A percentile compares a stretch with the other conserved stretches of the same genome.
Conservation (phyloP, 2,888 invertebrate genomes). For the Alsophila aescularia region DNA sequence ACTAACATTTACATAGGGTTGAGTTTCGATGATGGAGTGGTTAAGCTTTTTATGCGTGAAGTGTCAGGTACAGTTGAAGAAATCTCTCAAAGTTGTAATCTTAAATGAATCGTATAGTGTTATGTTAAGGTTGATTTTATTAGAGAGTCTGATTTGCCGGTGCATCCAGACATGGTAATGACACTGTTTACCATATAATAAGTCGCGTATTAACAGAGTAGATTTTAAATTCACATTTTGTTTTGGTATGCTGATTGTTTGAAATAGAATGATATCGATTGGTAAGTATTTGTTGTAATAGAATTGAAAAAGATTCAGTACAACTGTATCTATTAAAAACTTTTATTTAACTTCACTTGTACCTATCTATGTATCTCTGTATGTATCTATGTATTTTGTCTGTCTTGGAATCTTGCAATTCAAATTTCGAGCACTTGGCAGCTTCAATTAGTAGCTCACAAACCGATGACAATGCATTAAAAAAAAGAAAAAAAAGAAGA, state of each 20-base stretch:
- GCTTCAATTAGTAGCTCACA: too few species aligned
- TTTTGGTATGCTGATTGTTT: constrained; percentile 48
- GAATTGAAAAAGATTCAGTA: constrained; percentile 4
- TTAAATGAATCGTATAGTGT: constrained; percentile 21
- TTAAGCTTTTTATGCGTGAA: constrained; percentile 34
- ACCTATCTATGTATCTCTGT: too few species aligned
- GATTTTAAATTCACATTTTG: constrained; percentile 56
- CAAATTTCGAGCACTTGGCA: too few species aligned
- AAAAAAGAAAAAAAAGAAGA: too few species aligned
- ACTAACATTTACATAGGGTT: constrained; percentile 1
- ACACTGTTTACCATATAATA: constrained; percentile 81
- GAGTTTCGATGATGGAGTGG: not conserved
- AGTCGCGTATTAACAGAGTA: constrained; percentile 65
- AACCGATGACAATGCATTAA: too few species aligned
- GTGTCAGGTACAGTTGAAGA: constrained; percentile 40
- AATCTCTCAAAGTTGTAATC: constrained; percentile 27
- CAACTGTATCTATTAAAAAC: not conserved
- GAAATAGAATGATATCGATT: constrained; percentile 32
- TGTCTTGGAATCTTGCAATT: too few species aligned
- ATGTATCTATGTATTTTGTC: too few species aligned
- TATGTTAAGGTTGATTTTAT: constrained; percentile 24
- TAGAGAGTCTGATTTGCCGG: constrained; percentile 39
- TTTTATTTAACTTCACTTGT: too few species aligned
- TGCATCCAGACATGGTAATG: constrained; percentile 77
- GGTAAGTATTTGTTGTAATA: constrained; percentile 9